A percentile compares a stretch with the other conserved stretches of the same genome.
These are phyloP conservation scores for Loxodonta africana DNA, from an alignment of 2,113 vertebrate genomes.

Conservation along the genomic window DNA sequence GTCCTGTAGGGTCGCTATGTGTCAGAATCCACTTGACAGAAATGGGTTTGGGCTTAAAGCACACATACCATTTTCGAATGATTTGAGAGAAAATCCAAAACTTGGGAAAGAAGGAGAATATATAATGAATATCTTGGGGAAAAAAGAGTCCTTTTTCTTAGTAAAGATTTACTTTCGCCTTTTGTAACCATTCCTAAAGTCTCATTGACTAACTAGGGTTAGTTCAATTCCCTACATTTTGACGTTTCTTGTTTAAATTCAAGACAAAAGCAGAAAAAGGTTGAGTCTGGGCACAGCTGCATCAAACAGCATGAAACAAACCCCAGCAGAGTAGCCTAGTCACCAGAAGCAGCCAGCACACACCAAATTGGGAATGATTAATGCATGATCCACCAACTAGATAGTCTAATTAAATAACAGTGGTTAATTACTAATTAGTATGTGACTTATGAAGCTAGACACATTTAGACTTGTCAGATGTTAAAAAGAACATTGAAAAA, in stretches of 20 bases:
- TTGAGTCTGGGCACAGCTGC: slow-evolving; percentile 80
- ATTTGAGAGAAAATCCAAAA: slow-evolving; percentile 37
- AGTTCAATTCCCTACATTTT: slow-evolving; percentile 57
- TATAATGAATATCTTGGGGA: background rate
- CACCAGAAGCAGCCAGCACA: slow-evolving; percentile 77
- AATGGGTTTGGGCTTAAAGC: background rate
- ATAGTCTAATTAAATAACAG: slow-evolving; percentile 95
- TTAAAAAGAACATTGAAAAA: slow-evolving; percentile 80
- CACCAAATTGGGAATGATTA: slow-evolving; percentile 92
- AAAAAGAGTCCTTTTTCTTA: background rate
- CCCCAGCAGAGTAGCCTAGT: slow-evolving; percentile 83
- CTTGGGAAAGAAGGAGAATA: slow-evolving; percentile 27
- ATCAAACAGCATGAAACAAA: slow-evolving; percentile 76
- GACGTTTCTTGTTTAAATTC: slow-evolving; percentile 72
- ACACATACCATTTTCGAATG: background rate
- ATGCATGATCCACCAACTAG: slow-evolving; percentile 89
- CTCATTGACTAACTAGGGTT: slow-evolving; percentile 43
- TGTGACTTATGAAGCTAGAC: slow-evolving; percentile 92
- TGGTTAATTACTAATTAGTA: slow-evolving; percentile 91
- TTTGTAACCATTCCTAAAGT: slow-evolving; percentile 73
- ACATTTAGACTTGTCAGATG: slow-evolving; percentile 85
- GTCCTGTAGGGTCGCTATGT: background rate
- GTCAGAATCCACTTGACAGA: background rate
- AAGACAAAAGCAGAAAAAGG: slow-evolving; percentile 77
- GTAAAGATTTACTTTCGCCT: background rate